A percentile compares a stretch with the other conserved stretches of the same genome.
Conservation (phyloP, 2,113 vertebrate genomes). For the Nibea coibor region DNA sequence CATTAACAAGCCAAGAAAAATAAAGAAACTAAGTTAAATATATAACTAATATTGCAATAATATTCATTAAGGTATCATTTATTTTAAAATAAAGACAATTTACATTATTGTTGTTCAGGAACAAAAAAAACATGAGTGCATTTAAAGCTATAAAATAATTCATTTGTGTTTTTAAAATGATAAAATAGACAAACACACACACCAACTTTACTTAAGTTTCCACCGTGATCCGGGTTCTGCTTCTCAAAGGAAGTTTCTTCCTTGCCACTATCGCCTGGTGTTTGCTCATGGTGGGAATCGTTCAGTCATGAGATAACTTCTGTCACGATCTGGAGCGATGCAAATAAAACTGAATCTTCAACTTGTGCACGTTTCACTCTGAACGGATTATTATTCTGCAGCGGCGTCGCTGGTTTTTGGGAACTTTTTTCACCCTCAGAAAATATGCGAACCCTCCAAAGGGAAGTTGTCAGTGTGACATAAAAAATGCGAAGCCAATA, state of each 20-base stretch:
- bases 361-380: background rate
- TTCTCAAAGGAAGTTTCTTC: too few species aligned
- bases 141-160: background rate
- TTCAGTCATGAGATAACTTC: too few species aligned
- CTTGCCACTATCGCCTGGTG: too few species aligned
- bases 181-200: background rate
- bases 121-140: background rate
- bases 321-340: too few species aligned
- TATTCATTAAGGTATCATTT: background rate
- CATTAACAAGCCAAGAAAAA: background rate
- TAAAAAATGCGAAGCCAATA: slow-evolving; percentile 16
- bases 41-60: background rate
- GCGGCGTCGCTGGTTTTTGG: background rate
- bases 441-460: slow-evolving; percentile 9
- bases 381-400: background rate
- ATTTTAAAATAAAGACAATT: background rate
- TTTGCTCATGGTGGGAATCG: too few species aligned
- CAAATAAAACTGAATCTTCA: too few species aligned
- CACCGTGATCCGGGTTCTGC: too few species aligned
- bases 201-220: background rate
- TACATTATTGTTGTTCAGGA: background rate
- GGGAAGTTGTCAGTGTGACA: slow-evolving; percentile 26
- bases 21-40: background rate
- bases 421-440: background rate
- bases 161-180: background rate